phyloP scores from a whole-genome alignment of 2,113 vertebrate genomes.

The Boulengeromyrus knoepffleri region DNA sequence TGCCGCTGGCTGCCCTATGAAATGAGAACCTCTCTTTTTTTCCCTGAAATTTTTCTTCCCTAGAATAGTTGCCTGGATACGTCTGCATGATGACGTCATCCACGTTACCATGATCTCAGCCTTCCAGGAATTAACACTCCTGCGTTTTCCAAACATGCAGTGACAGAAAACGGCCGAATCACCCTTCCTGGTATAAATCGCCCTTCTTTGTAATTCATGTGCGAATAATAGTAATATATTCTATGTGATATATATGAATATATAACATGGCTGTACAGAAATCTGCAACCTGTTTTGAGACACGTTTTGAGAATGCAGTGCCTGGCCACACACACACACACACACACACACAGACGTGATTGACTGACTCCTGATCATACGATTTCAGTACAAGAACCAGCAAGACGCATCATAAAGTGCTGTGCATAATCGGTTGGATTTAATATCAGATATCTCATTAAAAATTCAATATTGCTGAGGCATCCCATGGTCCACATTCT shows the following conservation, averaged over 20 bases:
- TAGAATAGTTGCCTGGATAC: constrained; percentile 16
- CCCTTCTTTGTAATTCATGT: neutral
- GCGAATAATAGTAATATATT: neutral
- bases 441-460: constrained; percentile 12
- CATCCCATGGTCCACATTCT: neutral
- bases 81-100: neutral
- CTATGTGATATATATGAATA: neutral
- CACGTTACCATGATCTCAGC: neutral
- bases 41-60: neutral
- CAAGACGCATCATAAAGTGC: neutral
- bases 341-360: neutral
- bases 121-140: neutral
- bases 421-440: neutral
- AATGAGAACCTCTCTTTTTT: neutral
- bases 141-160: neutral
- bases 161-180: neutral
- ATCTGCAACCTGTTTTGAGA: neutral
- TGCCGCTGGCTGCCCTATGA: neutral
- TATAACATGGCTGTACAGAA: neutral
- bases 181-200: neutral
- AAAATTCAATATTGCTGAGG: constrained; percentile 10
- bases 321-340: neutral
- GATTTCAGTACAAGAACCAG: neutral
- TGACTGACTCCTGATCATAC: neutral
- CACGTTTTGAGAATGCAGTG: neutral